phyloP scores from a whole-genome alignment of 2,888 invertebrate species.

The Pandemis corylana region DNA sequence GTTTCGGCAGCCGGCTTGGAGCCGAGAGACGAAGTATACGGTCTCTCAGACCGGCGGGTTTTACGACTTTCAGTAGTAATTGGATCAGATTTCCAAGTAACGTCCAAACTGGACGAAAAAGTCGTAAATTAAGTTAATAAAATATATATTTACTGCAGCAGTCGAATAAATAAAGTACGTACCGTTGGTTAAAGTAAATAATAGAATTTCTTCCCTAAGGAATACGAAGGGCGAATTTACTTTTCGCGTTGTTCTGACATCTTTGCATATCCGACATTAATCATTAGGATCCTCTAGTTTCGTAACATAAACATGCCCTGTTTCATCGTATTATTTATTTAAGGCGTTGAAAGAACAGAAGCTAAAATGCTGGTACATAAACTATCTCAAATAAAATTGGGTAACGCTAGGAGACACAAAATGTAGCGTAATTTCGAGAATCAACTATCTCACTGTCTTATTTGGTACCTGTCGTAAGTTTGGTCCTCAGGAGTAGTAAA shows the following conservation, averaged over 20 bases:
- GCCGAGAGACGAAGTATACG: slow-evolving; percentile 12
- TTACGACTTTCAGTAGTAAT: slow-evolving; percentile 41
- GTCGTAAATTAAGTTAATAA: slow-evolving; percentile 40
- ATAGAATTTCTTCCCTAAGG: background rate
- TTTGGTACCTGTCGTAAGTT: slow-evolving; percentile 58
- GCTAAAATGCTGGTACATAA: background rate
- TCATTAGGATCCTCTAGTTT: slow-evolving; percentile 14
- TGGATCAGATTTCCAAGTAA: slow-evolving; percentile 38
- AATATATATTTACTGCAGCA: slow-evolving; percentile 26
- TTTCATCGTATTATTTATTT: background rate
- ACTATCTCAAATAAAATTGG: slow-evolving; percentile 6
- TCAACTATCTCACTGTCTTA: slow-evolving; percentile 55
- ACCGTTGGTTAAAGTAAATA: background rate
- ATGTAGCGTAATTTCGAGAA: slow-evolving; percentile 27
- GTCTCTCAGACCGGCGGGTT: slow-evolving; percentile 29
- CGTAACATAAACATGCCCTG: slow-evolving; percentile 12
- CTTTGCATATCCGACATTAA: slow-evolving; percentile 41
- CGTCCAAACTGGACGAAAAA: slow-evolving; percentile 28
- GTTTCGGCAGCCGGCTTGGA: slow-evolving; percentile 1
- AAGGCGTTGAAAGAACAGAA: background rate
- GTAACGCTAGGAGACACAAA: slow-evolving; percentile 12
- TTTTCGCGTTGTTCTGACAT: slow-evolving; percentile 2
- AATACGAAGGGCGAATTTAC: background rate
- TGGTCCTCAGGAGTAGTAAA: slow-evolving; percentile 62
- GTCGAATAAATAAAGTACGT: slow-evolving; percentile 1